A percentile compares a stretch with the other conserved stretches of the same genome.
These are phyloP conservation scores for Eremophila alpestris DNA, from an alignment of 2,797 vertebrate genomes.

Conservation along the genomic window DNA sequence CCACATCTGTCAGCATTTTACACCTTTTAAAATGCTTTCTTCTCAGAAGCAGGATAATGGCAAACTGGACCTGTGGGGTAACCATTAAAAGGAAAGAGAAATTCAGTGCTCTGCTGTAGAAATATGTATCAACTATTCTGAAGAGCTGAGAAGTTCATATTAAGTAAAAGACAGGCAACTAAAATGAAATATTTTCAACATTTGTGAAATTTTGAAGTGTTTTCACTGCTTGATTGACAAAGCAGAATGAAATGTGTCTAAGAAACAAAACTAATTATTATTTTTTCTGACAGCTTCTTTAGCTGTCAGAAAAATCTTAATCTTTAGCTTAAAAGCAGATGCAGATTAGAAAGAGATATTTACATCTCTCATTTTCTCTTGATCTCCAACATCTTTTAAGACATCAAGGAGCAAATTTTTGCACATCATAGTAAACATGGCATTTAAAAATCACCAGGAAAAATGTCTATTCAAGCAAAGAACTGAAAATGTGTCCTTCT, in stretches of 20 bases:
- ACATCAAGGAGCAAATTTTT: not conserved
- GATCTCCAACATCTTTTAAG: not conserved
- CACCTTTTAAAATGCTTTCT: not conserved
- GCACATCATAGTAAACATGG: not conserved
- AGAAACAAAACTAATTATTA: not conserved
- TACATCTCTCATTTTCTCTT: not conserved
- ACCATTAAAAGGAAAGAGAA: not conserved
- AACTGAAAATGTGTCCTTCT: conserved; percentile 4
- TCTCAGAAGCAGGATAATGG: not conserved
- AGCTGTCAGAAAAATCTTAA: too few relatives aligned
- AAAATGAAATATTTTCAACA: not conserved
- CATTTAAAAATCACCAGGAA: not conserved
- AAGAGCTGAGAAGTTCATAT: not conserved
- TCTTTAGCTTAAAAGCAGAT: not conserved
- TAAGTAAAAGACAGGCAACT: not conserved
- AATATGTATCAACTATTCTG: not conserved
- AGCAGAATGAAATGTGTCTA: not conserved
- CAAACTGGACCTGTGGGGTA: not conserved
- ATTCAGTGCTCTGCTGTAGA: not conserved
- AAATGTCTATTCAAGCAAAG: not conserved
- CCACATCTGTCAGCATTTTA: not conserved
- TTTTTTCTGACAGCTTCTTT: not conserved
- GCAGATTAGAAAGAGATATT: not conserved
- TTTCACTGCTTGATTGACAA: not conserved
- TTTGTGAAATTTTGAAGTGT: not conserved